A percentile compares a stretch with the other conserved stretches of the same genome.
Conservation (phyloP, 2,888 invertebrate genomes). For the Andrena camellia region DNA sequence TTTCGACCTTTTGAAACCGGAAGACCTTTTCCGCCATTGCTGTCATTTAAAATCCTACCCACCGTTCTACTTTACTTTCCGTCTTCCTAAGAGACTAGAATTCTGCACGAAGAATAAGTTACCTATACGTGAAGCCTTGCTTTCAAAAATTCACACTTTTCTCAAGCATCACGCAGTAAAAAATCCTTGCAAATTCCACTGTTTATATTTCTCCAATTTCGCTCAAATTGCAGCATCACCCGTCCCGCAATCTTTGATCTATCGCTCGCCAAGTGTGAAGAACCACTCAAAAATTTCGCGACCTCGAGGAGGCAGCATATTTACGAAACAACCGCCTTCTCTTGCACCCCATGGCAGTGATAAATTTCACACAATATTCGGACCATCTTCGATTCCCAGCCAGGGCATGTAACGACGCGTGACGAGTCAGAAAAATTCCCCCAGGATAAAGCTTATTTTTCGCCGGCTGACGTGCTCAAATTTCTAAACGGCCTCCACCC, state of each 20-base stretch:
- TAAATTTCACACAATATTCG: constrained; percentile 42
- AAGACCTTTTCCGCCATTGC: not conserved
- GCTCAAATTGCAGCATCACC: not conserved
- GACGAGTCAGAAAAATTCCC: constrained; percentile 44
- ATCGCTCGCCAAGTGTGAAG: not conserved
- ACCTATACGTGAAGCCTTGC: too few species aligned
- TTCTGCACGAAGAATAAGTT: too few species aligned
- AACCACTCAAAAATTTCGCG: not conserved
- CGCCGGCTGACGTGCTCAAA: constrained; percentile 43
- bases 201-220: too few species aligned
- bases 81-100: too few species aligned
- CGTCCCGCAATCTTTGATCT: not conserved
- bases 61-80: not conserved
- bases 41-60: constrained; percentile 4
- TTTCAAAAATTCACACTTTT: too few species aligned
- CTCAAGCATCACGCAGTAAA: too few species aligned
- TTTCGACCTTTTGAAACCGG: constrained; percentile 33
- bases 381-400: constrained; percentile 32
- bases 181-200: too few species aligned
- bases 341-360: not conserved
- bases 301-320: not conserved
- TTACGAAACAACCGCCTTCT: not conserved
- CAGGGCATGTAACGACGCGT: constrained; percentile 34
- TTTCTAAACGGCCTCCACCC: constrained; percentile 28
- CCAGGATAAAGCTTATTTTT: constrained; percentile 39